Evolutionary conservation across 2,113 vertebrate genomes (phyloP), one percentile per base, ranked within the genome.

Genomic region (Archilochus colubris): DNA sequence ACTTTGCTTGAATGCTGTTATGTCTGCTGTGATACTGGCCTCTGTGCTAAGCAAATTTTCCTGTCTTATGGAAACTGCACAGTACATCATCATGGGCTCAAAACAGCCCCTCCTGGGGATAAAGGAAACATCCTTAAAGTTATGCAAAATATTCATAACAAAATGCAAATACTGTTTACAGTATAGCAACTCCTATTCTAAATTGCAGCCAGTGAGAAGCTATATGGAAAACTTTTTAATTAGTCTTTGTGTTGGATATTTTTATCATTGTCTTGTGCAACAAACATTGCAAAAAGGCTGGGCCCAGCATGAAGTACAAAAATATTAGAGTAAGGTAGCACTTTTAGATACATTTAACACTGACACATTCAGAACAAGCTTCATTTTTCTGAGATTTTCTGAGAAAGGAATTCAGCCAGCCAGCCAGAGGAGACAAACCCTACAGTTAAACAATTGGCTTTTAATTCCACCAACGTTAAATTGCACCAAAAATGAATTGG

Each of bases 111-210:
- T 84, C 86, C 94, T 95, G 93, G 77, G 95, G 82, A 96, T 90
- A 88, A 95, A 75, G 76, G 75, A 94, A 94, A 86, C 82, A 95
- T 94, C 86, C 93, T 78, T 89, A 91, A 95, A 93, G 78, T 89
- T 95, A 97, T 95, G 95, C 94, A 97, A 94, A 95, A 95, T 89
- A 91, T 91, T 94, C 93, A 91, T 86, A 93, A 81, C 79, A 94
- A 95, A 95, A 96, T 97, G 96, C 95, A 97, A 97, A 97, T 95
- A 44, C 24, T 95, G 91, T 94, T 97, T 95, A 96, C 85, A 91
- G 87, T 57, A 36, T 7, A 91, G 91, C 82, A 90, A 18, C 79
- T 91, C 76, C 10, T 28, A 72, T 51, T 54, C 48, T 61, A 95
- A 95, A 91, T 20, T 73, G 50, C 76, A 94, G 18, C 33, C 54